phyloP scores from a whole-genome alignment of 2,888 invertebrate genomes.

The Heterodera filipjevi region DNA sequence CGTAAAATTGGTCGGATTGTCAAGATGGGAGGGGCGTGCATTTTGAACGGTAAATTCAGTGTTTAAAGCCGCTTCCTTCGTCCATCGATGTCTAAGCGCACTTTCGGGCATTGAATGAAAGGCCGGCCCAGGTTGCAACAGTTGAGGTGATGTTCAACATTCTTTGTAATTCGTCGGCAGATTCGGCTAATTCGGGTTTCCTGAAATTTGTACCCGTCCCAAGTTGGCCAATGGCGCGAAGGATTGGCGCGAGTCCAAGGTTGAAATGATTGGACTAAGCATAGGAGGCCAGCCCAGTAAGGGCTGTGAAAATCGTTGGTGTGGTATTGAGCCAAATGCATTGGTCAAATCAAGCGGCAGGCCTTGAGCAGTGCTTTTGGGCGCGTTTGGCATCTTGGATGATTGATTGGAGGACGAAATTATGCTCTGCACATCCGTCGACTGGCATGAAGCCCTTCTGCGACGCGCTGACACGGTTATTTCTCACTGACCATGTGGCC shows the following conservation, averaged over 20 bases:
- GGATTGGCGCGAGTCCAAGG: conserved; percentile 58
- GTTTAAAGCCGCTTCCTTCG: background rate
- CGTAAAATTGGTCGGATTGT: background rate
- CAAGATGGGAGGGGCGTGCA: background rate
- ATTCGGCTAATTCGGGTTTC: background rate
- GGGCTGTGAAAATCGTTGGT: conserved; percentile 39
- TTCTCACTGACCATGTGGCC: conserved; percentile 37
- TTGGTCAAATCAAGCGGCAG: conserved; percentile 66
- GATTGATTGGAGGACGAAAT: conserved; percentile 32
- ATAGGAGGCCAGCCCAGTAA: conserved; percentile 40
- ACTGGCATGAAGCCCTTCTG: conserved; percentile 66
- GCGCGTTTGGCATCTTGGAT: conserved; percentile 33
- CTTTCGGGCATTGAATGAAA: conserved; percentile 40
- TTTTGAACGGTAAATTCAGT: conserved; percentile 12
- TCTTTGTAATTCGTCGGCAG: background rate
- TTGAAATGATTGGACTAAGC: conserved; percentile 64
- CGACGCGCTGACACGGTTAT: conserved; percentile 35
- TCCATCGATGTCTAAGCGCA: conserved; percentile 35
- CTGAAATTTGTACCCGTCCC: background rate
- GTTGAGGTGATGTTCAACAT: conserved; percentile 3
- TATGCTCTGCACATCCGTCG: conserved; percentile 48
- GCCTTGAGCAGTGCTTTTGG: conserved; percentile 50
- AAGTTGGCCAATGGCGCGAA: conserved; percentile 8
- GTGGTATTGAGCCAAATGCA: conserved; percentile 54
- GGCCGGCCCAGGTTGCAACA: conserved; percentile 29